Evolutionary conservation across 2,888 invertebrate species (phyloP), one percentile per base, ranked within the genome.

Genomic region (Xanthorhoe spadicearia): DNA sequence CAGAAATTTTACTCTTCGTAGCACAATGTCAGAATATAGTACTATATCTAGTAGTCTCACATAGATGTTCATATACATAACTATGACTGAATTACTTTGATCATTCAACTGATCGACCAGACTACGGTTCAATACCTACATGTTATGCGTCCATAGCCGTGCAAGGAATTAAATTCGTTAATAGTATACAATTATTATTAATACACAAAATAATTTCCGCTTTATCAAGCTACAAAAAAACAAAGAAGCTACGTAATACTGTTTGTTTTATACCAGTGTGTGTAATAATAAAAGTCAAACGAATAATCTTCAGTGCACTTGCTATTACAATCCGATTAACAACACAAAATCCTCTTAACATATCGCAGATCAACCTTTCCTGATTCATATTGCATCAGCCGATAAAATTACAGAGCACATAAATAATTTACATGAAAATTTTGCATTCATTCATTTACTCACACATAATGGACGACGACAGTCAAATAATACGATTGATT

Each of bases 401-500:
- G 43, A 59, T 54, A 57, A 64, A 52, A 49, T 66, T 69, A 61
- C 63, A 52, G 55, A 64, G 48, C 53, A 49, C 64, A 68, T 72
- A 66, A 71, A 72, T 66, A 35, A 55, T 71, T 74, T 70, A 74
- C 75, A 72, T 69, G 68, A 74, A 76, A 73, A 79, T 74, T 78
- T 77, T 74, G 71, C 76, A 77, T 76, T 78, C 76, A 77, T 76
- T 78, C 69, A 82, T 80, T 76, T 77, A 76, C 75, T 64, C 58
- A 35, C 56, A 58, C 68, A 58, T 70, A 68, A 61, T 69, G 76
- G 75, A 74, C 74, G 70, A 71, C 75, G 75, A 75, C 80, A 81
- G 76, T 76, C 77, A 82, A 84, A 86, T 83, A 83, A 86, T 84
- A 81, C 80, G 79, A 86, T 85, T 87, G 84, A 88, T 87, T 83